phyloP scores from a whole-genome alignment of 2,888 invertebrate genomes.

The Tipula unca region DNA sequence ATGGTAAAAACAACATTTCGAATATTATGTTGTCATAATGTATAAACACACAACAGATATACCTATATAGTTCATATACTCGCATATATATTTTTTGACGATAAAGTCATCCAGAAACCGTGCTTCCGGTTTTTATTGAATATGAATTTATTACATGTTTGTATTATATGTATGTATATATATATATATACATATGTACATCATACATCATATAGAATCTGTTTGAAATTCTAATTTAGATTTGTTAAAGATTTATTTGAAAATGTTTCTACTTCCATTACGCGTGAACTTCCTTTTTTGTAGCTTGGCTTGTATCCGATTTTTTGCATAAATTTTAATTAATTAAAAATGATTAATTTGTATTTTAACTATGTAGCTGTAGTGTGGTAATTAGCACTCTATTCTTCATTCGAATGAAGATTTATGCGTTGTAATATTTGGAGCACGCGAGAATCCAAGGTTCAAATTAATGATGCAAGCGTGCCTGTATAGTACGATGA shows the following conservation, averaged over 20 bases:
- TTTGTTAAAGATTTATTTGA: not conserved
- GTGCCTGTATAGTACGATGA: not conserved
- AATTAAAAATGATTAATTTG: not conserved
- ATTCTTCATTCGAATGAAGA: not conserved
- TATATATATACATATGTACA: too few relatives aligned
- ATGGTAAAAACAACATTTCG: not conserved
- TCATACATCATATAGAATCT: not conserved
- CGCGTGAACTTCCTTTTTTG: not conserved
- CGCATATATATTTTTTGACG: not conserved
- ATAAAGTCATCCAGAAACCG: not conserved
- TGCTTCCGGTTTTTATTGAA: conserved; percentile 10
- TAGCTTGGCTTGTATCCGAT: not conserved
- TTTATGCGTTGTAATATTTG: not conserved
- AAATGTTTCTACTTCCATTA: not conserved
- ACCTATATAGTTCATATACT: not conserved
- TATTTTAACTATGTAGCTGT: not conserved
- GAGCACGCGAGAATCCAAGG: not conserved
- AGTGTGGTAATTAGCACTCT: not conserved
- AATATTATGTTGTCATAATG: not conserved
- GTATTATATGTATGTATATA: not conserved
- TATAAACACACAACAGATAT: not conserved
- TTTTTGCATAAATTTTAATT: not conserved
- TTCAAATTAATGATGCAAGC: not conserved
- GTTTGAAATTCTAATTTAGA: not conserved
- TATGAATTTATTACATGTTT: not conserved